Evolutionary conservation across 2,113 vertebrate genomes (phyloP), one percentile per base, ranked within the genome.

Genomic region (Colossoma macropomum): DNA sequence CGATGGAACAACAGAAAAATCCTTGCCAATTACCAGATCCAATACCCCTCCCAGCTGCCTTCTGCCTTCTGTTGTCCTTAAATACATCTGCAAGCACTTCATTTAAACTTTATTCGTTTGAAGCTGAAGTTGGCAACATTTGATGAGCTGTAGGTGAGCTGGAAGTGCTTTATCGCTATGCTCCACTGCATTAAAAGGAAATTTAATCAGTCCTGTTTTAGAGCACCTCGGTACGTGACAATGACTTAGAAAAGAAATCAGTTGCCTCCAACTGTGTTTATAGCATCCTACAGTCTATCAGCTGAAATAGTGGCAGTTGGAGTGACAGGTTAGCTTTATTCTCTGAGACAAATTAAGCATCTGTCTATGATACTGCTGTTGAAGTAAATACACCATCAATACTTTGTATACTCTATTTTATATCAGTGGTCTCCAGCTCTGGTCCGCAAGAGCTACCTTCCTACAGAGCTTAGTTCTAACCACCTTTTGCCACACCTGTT

Each of bases 81-180:
- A 93, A 93, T 91, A 92, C 92, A 93, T 93, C 85, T 88, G 88
- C 93, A 93, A 92, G 89, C 87, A 90, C 91, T 92, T 90, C 87
- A 90, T 92, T 88, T 89, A 88, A 79, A 88, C 87, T 85, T 89
- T 91, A 92, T 93, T 90, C 89, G 85, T 93, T 93, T 90, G 91
- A 90, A 92, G 93, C 91, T 90, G 89, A 89, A 30, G 48, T 25
- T 48, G 30, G 77, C 92, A 92, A 91, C 90, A 84, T 92, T 84
- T 92, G 91, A 93, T 71, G 48, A 48, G 21, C 65, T 77, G 17
- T 25, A 30, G 45, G 25, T 75, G 25, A 48, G 27, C 9, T 12
- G 13, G 17, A 60, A 52, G 7, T 68, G 48, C 72, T 48, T 75
- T 75, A 54, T 68, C 71, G 66, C 72, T 30, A 63, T 52, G 41